These are phyloP conservation scores for Eidolon helvum DNA, from an alignment of 2,113 vertebrate genomes.

Conservation along the genomic window DNA sequence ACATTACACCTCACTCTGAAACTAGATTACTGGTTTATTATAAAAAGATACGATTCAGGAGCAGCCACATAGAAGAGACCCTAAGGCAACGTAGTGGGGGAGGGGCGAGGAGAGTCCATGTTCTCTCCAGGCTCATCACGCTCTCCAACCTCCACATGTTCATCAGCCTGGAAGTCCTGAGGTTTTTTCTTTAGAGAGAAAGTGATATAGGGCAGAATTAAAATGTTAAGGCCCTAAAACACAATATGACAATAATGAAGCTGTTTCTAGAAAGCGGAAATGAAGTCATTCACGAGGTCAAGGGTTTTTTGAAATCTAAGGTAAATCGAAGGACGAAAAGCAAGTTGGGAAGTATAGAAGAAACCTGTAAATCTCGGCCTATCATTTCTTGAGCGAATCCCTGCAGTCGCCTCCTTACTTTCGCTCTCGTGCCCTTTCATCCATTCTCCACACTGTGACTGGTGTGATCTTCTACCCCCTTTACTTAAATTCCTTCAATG, in stretches of 20 bases:
- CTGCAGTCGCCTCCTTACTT: background rate
- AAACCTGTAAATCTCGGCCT: background rate
- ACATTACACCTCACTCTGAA: background rate
- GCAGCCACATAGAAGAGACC: background rate
- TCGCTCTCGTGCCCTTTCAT: background rate
- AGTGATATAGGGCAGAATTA: background rate
- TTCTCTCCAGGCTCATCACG: background rate
- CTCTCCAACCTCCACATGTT: background rate
- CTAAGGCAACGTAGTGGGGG: no score
- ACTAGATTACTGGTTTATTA: background rate
- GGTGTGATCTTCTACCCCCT: background rate
- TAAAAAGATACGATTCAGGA: background rate
- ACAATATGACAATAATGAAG: background rate
- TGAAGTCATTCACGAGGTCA: background rate
- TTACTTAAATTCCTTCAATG: background rate
- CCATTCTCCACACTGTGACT: background rate
- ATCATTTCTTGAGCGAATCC: background rate
- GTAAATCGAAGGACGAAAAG: background rate
- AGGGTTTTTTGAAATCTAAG: background rate
- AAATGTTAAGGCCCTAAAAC: background rate
- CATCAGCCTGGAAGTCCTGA: background rate
- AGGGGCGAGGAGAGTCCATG: background rate
- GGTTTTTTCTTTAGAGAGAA: background rate
- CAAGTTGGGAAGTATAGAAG: background rate
- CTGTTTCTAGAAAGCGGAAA: background rate